Conservation (phyloP, 2,113 vertebrate genomes). For the Ameiurus melas region DNA sequence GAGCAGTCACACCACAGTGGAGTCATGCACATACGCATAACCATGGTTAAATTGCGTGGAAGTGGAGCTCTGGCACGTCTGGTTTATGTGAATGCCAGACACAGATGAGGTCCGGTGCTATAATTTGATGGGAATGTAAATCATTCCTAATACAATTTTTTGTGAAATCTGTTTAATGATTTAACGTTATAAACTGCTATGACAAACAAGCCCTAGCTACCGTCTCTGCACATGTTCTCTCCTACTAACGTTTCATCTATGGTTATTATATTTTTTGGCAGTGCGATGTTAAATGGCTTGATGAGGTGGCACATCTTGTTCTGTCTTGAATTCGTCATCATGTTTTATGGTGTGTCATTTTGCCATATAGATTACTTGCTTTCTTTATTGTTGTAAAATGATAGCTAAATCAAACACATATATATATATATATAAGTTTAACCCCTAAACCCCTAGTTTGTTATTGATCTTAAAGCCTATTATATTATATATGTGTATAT, state of each 20-base stretch:
- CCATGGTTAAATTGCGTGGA: conserved; percentile 6
- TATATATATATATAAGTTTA: no score
- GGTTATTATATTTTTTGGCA: neutral
- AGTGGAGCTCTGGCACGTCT: neutral
- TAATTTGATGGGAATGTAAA: conserved; percentile 23
- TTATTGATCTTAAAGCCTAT: no score
- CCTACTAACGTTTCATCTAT: neutral
- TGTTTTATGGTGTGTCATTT: neutral
- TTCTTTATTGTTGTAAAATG: neutral
- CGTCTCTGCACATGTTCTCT: neutral
- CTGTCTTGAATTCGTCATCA: neutral
- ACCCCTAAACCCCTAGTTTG: no score
- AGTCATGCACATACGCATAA: conserved; percentile 38
- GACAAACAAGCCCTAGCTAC: conserved; percentile 33
- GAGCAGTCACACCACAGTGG: conserved; percentile 34
- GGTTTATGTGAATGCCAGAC: neutral
- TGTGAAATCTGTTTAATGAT: conserved; percentile 23
- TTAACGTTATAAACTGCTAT: conserved; percentile 5
- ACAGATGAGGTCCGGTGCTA: conserved; percentile 10
- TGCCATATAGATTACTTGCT: neutral
- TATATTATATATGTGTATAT: no score
- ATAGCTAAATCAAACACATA: neutral
- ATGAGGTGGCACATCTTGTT: neutral
- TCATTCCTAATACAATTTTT: neutral
- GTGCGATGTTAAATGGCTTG: neutral